Base-by-base conservation (phyloP, 2,888 invertebrate genomes). In the Isotomurus palustris region DNA sequence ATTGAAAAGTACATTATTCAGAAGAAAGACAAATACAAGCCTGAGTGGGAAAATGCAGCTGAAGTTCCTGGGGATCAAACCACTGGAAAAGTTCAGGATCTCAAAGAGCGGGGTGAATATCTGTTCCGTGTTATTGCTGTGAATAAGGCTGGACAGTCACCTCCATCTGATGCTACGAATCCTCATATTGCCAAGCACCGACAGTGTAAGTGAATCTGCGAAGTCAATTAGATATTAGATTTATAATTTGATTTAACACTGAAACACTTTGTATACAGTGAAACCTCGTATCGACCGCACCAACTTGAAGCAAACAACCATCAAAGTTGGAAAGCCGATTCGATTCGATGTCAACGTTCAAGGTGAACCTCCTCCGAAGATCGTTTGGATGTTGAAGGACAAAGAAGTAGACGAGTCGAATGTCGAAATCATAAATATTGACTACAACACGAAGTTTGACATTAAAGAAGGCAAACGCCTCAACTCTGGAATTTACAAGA, bases 261-360 rank as follows among this genome's bases (percentile, higher is more conserved):
- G 22, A 44, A 28, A 51, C 21, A 45, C 27, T 47, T 74, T 75
- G 38, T 74, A 93, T 93, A 24, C 14, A 43, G 43, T 96, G 75
- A 95, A 96, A 78, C 99, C 99, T 38, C 87, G 91, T 74, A 99
- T 99, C 75, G 94, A 96, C 77, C 84, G 95, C 69, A 91, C 93
- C 2, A 93, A 94, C 76, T 79, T 96, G 67, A 92, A 95, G 76
- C 85, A 89, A 45, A 80, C 92, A 44, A 86, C 87, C 12, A 86
- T 96, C 14, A 88, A 93, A 70, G 89, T 91, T 63, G 95, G 95
- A 35, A 93, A 95, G 76, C 82, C 86, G 0, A 85, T 96, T 66
- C 91, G 89, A 77, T 88, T 93, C 75, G 93, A 94, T 75, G 85
- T 97, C 38, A 90, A 94, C 75, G 89, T 94, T 29, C 85, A 86